These are phyloP conservation scores for Leptura quadrifasciata DNA, from an alignment of 2,888 invertebrate species.

Conservation along the genomic window DNA sequence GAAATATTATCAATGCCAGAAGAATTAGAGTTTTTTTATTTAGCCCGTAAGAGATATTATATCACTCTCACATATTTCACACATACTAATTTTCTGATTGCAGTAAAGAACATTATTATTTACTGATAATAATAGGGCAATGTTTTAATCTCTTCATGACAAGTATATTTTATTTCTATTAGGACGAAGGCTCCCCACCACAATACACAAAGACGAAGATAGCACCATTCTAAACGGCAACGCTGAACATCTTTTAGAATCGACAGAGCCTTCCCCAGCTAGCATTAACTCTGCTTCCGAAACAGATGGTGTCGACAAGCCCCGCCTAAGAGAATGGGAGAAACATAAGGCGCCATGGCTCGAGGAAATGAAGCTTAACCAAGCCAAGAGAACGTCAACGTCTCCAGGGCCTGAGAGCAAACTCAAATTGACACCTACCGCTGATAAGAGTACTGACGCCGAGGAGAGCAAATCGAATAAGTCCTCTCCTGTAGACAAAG, in stretches of 20 bases:
- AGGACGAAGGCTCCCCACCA: constrained; percentile 80
- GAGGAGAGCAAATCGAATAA: constrained; percentile 45
- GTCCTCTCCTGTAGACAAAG: constrained; percentile 48
- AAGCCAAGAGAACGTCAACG: constrained; percentile 80
- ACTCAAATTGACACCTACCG: constrained; percentile 44
- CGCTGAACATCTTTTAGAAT: constrained; percentile 59
- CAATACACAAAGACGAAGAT: constrained; percentile 69
- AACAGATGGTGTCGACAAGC: constrained; percentile 75
- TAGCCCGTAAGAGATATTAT: no score
- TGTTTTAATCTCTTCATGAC: no score
- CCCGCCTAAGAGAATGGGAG: constrained; percentile 82
- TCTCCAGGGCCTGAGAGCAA: constrained; percentile 66
- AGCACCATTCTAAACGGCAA: constrained; percentile 65
- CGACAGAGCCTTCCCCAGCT: constrained; percentile 40
- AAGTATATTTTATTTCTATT: neutral
- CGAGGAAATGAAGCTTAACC: constrained; percentile 87
- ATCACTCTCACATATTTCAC: no score
- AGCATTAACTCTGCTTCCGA: constrained; percentile 38
- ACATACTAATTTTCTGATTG: no score
- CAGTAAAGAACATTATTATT: no score
- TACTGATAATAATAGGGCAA: no score
- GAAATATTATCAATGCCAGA: no score
- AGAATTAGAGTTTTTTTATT: no score
- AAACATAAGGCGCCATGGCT: constrained; percentile 88
- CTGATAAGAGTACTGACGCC: constrained; percentile 67